These are phyloP conservation scores for Drosophila ochracea DNA, from an alignment of 2,888 invertebrate species.

Conservation along the genomic window DNA sequence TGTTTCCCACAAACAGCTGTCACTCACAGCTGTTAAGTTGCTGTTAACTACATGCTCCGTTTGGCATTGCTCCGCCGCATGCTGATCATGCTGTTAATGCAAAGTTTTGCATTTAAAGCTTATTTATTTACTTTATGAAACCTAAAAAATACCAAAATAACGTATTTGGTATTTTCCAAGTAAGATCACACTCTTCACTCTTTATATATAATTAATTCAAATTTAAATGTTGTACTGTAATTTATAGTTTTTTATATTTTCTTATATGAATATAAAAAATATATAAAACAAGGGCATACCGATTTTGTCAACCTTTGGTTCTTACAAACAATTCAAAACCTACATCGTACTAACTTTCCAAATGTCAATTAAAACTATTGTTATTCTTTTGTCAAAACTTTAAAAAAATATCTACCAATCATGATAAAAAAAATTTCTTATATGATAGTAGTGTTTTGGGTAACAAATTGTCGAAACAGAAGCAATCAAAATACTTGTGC, in stretches of 20 bases:
- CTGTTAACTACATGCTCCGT: background rate
- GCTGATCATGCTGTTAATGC: background rate
- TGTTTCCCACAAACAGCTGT: conserved; percentile 15
- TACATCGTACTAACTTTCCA: background rate
- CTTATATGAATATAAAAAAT: background rate
- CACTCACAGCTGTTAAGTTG: conserved; percentile 6
- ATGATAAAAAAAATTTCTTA: background rate
- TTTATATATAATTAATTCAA: background rate
- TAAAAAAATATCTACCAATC: background rate
- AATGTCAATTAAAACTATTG: background rate
- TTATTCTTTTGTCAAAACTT: background rate
- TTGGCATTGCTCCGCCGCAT: background rate
- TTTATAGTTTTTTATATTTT: background rate
- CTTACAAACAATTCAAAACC: background rate
- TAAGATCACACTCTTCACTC: background rate
- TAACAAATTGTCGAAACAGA: background rate
- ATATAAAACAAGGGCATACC: background rate
- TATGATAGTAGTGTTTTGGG: background rate
- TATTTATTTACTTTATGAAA: background rate
- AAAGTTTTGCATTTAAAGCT: background rate
- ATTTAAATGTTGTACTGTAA: background rate
- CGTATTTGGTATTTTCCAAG: background rate
- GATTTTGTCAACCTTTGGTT: background rate
- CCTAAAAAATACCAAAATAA: background rate
- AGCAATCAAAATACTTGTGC: background rate